Percentiles rank a stretch among this genome's conserved stretches.
phyloP scores from a whole-genome alignment of 2,888 invertebrate species.

The Euzetes globulus region DNA sequence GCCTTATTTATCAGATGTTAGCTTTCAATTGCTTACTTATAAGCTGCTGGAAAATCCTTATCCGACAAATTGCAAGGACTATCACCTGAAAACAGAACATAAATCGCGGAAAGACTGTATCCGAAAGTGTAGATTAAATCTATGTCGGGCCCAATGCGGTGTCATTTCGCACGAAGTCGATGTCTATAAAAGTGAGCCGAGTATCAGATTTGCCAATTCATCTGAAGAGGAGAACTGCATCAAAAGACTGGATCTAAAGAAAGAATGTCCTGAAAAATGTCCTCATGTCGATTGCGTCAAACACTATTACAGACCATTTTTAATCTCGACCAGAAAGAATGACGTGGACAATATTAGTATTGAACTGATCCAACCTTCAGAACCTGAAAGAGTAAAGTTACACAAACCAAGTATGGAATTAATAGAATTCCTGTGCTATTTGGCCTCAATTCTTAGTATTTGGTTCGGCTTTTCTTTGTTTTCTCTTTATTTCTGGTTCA shows the following conservation, averaged over 20 bases:
- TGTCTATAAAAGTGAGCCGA: conserved; percentile 6
- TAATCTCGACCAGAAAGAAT: neutral
- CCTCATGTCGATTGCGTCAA: neutral
- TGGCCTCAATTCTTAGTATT: neutral
- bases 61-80: neutral
- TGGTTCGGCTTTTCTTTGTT: neutral
- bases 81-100: neutral
- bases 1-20: neutral
- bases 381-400: neutral
- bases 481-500: neutral
- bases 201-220: conserved; percentile 14
- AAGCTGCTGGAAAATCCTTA: neutral
- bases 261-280: neutral
- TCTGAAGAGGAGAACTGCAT: neutral
- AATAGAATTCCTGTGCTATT: neutral
- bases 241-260: neutral
- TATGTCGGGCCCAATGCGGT: neutral
- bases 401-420: neutral
- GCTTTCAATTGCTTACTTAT: neutral
- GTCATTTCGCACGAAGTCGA: neutral
- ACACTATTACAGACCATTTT: neutral
- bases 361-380: neutral
- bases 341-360: neutral
- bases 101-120: neutral
- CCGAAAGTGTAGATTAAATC: neutral